Base-by-base conservation (phyloP, 2,113 vertebrate genomes). In the Protomyctophum bolini region DNA sequence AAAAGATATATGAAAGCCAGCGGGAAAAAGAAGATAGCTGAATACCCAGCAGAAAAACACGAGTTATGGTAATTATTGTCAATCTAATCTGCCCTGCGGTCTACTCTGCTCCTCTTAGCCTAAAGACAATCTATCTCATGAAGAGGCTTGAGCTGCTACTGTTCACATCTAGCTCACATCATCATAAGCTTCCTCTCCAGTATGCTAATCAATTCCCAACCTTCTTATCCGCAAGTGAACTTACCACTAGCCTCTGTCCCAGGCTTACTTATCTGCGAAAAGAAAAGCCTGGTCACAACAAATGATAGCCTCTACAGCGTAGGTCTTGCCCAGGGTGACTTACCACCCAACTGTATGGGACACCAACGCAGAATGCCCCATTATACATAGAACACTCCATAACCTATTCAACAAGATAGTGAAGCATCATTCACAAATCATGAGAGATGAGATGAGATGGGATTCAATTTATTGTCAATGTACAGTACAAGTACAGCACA, bases 171-270 rank as follows among this genome's bases (percentile, higher is more conserved):
- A 87, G 76, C 83, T 70, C 68, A 64, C 72, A 79, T 84, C 82
- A 85, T 49, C 41, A 54, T 79, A 83, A 86, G 80, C 87, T 79
- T 81, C 78, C 80, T 74, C 66, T 83, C 70, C 75, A 66, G 65
- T 82, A 82, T 74, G 73, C 68, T 80, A 87, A 90, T 91, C 86
- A 88, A 87, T 90, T 87, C 84, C 61, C 63, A 50, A 8, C 77
- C 63, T 47, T 46, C 75, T 80, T 72, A 83, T 82, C 82, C 77
- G 75, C 60, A 64, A 70, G 66, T 45, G 69, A 78, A 66, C 74
- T 66, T 73, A 21, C 21, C 21, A 21, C 21, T 21, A 21, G 21
- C 21, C 21, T 21, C 21, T 1, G 21, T 21, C 21, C 21, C 21
- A 21, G 21, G 1, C 21, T 21, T 21, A 21, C 21, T 21, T 21